phyloP scores from a whole-genome alignment of 2,888 invertebrate species.

The Cynaeus angustus region DNA sequence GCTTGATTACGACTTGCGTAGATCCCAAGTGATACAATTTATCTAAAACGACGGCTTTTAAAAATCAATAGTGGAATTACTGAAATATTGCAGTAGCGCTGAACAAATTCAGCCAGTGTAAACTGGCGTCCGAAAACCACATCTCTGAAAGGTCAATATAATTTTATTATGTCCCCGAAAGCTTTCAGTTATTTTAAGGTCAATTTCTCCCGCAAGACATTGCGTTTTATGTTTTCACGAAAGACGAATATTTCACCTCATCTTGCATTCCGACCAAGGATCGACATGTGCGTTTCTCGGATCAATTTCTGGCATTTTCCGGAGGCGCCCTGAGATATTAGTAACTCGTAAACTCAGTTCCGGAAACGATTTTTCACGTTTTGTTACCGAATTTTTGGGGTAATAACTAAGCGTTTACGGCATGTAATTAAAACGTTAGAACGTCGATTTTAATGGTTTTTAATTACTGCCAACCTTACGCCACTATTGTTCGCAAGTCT shows the following conservation, averaged over 20 bases:
- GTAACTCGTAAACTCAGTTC: constrained; percentile 27
- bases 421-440: constrained; percentile 30
- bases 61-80: constrained; percentile 30
- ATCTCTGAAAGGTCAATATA: constrained; percentile 54
- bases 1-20: constrained; percentile 22
- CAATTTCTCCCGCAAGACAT: constrained; percentile 59
- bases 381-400: constrained; percentile 14
- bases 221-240: constrained; percentile 56
- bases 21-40: constrained; percentile 31
- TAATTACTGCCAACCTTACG: constrained; percentile 32
- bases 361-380: constrained; percentile 26
- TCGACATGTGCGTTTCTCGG: constrained; percentile 28
- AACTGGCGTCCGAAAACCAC: constrained; percentile 40
- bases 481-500: constrained; percentile 19
- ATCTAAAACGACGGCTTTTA: constrained; percentile 18
- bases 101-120: constrained; percentile 34
- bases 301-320: constrained; percentile 32
- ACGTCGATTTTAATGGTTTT: constrained; percentile 32
- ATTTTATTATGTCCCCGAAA: constrained; percentile 58
- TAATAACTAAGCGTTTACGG: constrained; percentile 20
- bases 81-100: constrained; percentile 24
- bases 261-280: constrained; percentile 39
- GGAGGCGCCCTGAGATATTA: constrained; percentile 24
- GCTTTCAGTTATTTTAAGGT: constrained; percentile 60
- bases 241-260: constrained; percentile 45